phyloP scores from a whole-genome alignment of 2,113 vertebrate genomes.

The Sorex fumeus region DNA sequence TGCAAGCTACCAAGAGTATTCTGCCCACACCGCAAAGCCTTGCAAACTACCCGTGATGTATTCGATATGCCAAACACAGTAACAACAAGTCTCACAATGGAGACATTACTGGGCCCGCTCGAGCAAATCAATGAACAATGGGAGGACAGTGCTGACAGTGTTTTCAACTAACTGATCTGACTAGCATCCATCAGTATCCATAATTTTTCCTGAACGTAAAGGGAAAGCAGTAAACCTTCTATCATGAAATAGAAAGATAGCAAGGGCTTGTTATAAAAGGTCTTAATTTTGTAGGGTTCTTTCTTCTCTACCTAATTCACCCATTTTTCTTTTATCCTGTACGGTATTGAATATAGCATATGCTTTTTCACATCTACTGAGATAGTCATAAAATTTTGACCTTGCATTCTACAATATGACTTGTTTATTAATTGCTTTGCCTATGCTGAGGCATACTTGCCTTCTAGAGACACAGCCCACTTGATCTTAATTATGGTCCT shows the following conservation, averaged over 20 bases:
- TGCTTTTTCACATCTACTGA: not conserved
- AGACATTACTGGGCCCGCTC: too few species aligned
- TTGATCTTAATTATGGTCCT: not conserved
- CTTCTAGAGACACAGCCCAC: not conserved
- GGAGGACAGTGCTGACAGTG: too few species aligned
- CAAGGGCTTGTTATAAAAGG: not conserved
- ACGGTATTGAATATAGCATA: not conserved
- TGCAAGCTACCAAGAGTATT: too few species aligned
- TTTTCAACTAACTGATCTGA: not conserved
- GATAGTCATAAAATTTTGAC: not conserved
- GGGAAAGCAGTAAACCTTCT: not conserved
- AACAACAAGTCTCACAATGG: too few species aligned
- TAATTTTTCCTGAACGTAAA: not conserved
- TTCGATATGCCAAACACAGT: too few species aligned
- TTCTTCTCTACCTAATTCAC: not conserved
- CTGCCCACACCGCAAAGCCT: too few species aligned
- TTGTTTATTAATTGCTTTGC: not conserved
- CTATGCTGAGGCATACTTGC: not conserved
- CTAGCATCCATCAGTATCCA: not conserved
- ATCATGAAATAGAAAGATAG: not conserved
- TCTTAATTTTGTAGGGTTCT: not conserved
- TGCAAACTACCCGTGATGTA: too few species aligned
- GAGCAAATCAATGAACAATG: too few species aligned
- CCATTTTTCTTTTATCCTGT: not conserved
- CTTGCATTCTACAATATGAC: not conserved